A percentile compares a stretch with the other conserved stretches of the same genome.
These are phyloP conservation scores for Contarinia nasturtii DNA, from an alignment of 1,140 invertebrate genomes.

Conservation along the genomic window DNA sequence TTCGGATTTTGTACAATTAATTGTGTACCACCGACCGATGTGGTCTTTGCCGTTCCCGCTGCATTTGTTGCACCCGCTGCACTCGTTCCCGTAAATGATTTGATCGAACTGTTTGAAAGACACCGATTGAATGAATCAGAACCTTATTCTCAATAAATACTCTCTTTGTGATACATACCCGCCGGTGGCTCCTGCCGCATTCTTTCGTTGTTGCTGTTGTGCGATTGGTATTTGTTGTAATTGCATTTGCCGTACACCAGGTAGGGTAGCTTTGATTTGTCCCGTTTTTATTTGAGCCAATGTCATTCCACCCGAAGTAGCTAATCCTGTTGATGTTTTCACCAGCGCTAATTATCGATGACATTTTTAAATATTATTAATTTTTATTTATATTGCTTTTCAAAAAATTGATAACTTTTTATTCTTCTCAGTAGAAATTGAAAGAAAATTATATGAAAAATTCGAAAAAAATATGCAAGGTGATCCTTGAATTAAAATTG, in stretches of 20 bases:
- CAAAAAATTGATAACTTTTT: too few species aligned
- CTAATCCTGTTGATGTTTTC: slow-evolving; percentile 27
- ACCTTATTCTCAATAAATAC: too few species aligned
- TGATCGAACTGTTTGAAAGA: slow-evolving; percentile 2
- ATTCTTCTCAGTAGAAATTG: too few species aligned
- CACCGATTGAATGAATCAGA: not conserved
- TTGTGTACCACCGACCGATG: slow-evolving; percentile 13
- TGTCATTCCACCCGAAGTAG: slow-evolving; percentile 22
- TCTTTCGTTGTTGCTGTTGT: slow-evolving; percentile 37
- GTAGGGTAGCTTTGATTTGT: slow-evolving; percentile 31
- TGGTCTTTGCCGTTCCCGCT: slow-evolving; percentile 5
- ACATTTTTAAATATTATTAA: not conserved
- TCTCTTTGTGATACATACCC: not conserved
- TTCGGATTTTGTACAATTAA: slow-evolving; percentile 28
- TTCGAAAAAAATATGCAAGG: too few species aligned
- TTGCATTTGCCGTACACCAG: slow-evolving; percentile 40
- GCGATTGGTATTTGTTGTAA: slow-evolving; percentile 38
- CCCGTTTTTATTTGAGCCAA: slow-evolving; percentile 19
- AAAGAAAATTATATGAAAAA: too few species aligned
- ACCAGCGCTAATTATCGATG: slow-evolving; percentile 9
- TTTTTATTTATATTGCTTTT: slow-evolving; percentile 1
- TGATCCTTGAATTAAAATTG: too few species aligned
- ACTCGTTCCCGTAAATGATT: not conserved
- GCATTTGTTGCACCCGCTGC: slow-evolving; percentile 20
- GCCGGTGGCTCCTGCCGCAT: slow-evolving; percentile 36